Percentiles rank a stretch among this genome's conserved stretches.
Evolutionary conservation across 2,113 vertebrate species (phyloP).

Genomic region (Cebidichthys violaceus): DNA sequence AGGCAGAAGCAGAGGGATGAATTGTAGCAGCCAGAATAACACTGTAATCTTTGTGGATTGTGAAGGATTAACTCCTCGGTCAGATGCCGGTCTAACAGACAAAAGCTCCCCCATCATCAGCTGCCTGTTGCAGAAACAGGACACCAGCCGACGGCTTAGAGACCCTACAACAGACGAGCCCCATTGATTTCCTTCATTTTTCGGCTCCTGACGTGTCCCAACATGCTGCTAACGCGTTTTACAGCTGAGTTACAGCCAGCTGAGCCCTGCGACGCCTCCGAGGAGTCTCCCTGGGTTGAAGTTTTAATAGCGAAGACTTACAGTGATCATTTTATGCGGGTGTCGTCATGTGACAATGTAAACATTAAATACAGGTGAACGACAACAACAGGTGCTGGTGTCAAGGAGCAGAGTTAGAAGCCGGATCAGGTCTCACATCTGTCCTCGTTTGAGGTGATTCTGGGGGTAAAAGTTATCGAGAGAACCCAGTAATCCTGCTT

Average conservation of each 20-base stretch:
- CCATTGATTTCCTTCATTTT: slow-evolving; percentile 46
- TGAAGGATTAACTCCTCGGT: slow-evolving; percentile 68
- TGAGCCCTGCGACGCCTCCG: slow-evolving; percentile 30
- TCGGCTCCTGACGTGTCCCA: slow-evolving; percentile 35
- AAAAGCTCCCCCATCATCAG: slow-evolving; percentile 67
- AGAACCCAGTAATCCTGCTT: not conserved
- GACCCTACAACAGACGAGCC: slow-evolving; percentile 61
- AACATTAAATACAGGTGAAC: not conserved
- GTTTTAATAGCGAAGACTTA: not conserved
- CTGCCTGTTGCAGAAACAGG: slow-evolving; percentile 65
- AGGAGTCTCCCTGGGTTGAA: not conserved
- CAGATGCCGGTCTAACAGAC: slow-evolving; percentile 61
- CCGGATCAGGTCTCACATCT: not conserved
- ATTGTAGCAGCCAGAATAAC: slow-evolving; percentile 24
- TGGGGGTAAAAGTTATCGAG: not conserved
- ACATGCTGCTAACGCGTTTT: slow-evolving; percentile 5
- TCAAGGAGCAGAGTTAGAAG: not conserved
- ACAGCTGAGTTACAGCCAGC: not conserved
- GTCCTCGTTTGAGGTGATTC: not conserved
- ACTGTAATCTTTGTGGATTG: slow-evolving; percentile 74
- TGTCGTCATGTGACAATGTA: not conserved
- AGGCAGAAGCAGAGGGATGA: slow-evolving; percentile 28
- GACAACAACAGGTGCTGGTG: not conserved
- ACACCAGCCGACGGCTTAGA: slow-evolving; percentile 66
- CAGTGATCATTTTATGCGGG: not conserved